Evolutionary conservation across 2,113 vertebrate genomes (phyloP), one percentile per base, ranked within the genome.

Genomic region (Archilochus colubris): DNA sequence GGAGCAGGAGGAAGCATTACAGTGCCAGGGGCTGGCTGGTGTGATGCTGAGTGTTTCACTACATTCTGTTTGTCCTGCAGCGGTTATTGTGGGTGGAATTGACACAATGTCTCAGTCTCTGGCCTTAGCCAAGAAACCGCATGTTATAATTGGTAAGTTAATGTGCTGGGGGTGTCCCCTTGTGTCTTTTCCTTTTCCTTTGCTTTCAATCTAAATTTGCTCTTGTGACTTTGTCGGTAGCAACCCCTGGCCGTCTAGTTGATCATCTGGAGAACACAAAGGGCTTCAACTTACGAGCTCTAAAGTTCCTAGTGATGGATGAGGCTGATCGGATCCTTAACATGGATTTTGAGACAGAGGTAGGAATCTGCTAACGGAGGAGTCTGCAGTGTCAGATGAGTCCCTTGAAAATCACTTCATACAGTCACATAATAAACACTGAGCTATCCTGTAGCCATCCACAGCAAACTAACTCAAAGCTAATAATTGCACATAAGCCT

Each of bases 291-390:
- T 97, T 99, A 33, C 95, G 99, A 94, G 98, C 99, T 5, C 97
- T 99, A 44, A 99, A 99, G 75, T 99, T 98, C 91, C 95, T 99
- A 46, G 99, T 99, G 76, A 99, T 99, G 99, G 99, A 99, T 63
- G 99, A 99, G 92, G 99, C 99, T 4, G 99, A 99, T 94, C 97
- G 99, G 84, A 99, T 99, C 83, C 98, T 99, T 81, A 99, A 99
- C 97, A 99, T 99, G 99, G 99, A 99, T 97, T 99, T 99, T 92
- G 99, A 99, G 97, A 99, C 99, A 11, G 99, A 99, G 98, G 99
- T 99, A 89, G 86, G 89, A 57, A 54, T 55, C 16, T 84, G 30
- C 33, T 43, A 9, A 83, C 73, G 73, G 28, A 84, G 3, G 16
- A 25, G 20, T 58, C 81, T 77, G 53, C n/a, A 90, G 70, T 8